Conservation (phyloP, 2,888 invertebrate genomes). For the Brachypterus glaber region DNA sequence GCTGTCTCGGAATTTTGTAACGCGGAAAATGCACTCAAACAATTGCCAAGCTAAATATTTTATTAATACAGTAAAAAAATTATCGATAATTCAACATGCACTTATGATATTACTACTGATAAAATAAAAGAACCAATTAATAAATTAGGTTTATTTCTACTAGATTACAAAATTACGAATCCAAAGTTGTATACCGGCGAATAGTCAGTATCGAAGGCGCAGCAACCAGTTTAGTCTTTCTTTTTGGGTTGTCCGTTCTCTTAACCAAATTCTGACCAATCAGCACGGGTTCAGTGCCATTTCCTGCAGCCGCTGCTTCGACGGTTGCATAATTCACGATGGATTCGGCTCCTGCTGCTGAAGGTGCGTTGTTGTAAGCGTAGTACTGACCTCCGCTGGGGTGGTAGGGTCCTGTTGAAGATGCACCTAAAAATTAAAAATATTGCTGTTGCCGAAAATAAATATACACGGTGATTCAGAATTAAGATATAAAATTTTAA, state of each 20-base stretch:
- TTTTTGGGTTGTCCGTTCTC: conserved; percentile 16
- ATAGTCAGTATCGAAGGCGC: conserved; percentile 19
- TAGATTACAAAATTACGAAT: neutral
- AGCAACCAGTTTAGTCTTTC: conserved; percentile 9
- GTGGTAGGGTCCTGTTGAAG: conserved; percentile 26
- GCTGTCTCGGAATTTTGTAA: no score
- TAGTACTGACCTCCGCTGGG: conserved; percentile 40
- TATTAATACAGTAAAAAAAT: no score
- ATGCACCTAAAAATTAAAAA: neutral
- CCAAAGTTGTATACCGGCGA: conserved; percentile 14
- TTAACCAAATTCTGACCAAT: conserved; percentile 10
- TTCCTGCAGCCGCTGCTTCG: conserved; percentile 20
- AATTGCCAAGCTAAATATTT: no score
- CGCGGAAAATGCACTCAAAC: no score
- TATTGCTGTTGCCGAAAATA: no score
- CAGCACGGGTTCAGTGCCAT: conserved; percentile 12
- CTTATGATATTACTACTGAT: no score
- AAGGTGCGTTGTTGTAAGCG: conserved; percentile 16
- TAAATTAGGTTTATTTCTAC: neutral
- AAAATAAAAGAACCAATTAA: neutral
- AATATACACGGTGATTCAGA: no score
- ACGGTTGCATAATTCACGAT: conserved; percentile 23
- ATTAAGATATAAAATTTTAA: no score
- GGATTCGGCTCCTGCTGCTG: conserved; percentile 15
- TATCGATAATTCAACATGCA: no score